Percentiles rank a stretch among this genome's conserved stretches.
Conservation (phyloP, 2,888 invertebrate species). For the Carcina quercana region DNA sequence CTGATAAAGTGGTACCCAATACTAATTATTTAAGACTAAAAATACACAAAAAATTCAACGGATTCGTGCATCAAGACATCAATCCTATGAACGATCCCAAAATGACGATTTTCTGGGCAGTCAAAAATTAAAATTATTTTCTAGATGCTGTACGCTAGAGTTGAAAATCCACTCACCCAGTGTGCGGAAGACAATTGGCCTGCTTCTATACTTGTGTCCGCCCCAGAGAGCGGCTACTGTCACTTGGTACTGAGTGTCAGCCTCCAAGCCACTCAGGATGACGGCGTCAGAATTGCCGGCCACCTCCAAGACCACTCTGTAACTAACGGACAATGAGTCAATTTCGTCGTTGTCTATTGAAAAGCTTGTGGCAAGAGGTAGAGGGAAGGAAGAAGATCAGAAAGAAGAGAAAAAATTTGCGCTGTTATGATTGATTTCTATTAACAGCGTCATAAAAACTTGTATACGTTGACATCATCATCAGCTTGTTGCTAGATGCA, state of each 20-base stretch:
- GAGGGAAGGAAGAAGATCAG: conserved; percentile 29
- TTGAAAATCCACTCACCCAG: conserved; percentile 82
- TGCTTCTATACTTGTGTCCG: conserved; percentile 87
- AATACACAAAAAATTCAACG: too few species aligned
- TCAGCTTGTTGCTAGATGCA: too few species aligned
- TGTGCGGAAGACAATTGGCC: conserved; percentile 92
- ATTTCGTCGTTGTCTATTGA: conserved; percentile 59
- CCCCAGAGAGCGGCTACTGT: conserved; percentile 89
- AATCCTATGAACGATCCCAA: too few species aligned
- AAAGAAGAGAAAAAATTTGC: conserved; percentile 2
- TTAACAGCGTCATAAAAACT: too few species aligned
- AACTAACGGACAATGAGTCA: conserved; percentile 84
- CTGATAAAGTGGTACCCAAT: too few species aligned
- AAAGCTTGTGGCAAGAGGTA: conserved; percentile 37
- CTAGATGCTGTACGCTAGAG: too few species aligned
- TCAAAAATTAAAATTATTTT: not conserved
- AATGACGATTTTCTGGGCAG: too few species aligned
- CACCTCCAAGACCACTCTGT: conserved; percentile 94
- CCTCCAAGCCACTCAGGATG: conserved; percentile 85
- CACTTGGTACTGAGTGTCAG: conserved; percentile 92
- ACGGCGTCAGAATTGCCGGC: conserved; percentile 92
- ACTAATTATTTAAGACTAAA: too few species aligned
- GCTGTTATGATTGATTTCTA: too few species aligned
- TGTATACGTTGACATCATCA: too few species aligned
- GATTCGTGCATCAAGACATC: too few species aligned